Conservation (phyloP, 2,888 invertebrate genomes). For the Eulithis prunata region DNA sequence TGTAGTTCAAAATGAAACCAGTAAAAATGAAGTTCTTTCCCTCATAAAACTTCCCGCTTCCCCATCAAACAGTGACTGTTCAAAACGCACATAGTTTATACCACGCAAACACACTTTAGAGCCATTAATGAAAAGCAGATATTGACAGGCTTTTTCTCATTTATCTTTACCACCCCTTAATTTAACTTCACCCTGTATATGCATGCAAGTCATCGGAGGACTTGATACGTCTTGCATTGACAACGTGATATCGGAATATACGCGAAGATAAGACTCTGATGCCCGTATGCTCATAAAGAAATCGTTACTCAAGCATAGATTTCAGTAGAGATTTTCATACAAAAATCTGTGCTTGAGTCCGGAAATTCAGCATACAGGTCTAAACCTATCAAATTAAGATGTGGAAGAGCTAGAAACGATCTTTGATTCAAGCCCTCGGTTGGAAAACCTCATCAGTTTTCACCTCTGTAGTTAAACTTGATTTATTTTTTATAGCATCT, state of each 20-base stretch:
- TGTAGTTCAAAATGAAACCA: slow-evolving; percentile 2
- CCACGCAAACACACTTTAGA: slow-evolving; percentile 66
- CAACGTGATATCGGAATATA: slow-evolving; percentile 59
- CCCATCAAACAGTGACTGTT: slow-evolving; percentile 53
- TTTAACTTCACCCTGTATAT: slow-evolving; percentile 66
- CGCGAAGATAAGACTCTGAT: neutral
- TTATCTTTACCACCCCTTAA: slow-evolving; percentile 73
- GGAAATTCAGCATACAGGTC: too few species aligned
- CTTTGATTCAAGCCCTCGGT: too few species aligned
- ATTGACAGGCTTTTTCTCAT: slow-evolving; percentile 71
- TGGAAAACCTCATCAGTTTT: too few species aligned
- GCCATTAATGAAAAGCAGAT: slow-evolving; percentile 74
- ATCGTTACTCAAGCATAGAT: too few species aligned
- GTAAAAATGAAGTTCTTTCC: slow-evolving; percentile 21
- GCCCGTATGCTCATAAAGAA: too few species aligned
- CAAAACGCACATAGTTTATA: slow-evolving; percentile 57
- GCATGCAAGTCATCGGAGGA: slow-evolving; percentile 68
- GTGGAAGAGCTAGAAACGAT: too few species aligned
- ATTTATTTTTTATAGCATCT: neutral
- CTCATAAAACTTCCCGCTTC: slow-evolving; percentile 48
- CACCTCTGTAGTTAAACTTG: too few species aligned
- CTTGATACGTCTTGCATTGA: slow-evolving; percentile 63
- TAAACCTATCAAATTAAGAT: too few species aligned
- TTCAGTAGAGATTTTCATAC: too few species aligned
- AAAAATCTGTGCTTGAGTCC: too few species aligned